Percentiles rank a stretch among this genome's conserved stretches.
These are phyloP conservation scores for Limanda limanda DNA, from an alignment of 2,113 vertebrate genomes.

Conservation along the genomic window DNA sequence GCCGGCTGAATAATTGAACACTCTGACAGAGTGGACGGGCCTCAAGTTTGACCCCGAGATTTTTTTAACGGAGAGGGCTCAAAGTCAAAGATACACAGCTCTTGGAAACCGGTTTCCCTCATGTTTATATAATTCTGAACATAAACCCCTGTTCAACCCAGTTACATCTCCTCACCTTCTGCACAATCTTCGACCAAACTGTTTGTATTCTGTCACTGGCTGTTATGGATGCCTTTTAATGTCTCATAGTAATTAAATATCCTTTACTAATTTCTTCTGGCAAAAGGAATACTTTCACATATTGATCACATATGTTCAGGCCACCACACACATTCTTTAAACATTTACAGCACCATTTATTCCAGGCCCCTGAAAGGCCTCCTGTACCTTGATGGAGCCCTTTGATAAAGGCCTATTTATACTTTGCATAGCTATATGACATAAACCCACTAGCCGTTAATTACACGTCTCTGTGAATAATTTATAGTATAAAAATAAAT, in stretches of 20 bases:
- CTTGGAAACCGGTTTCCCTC: conserved; percentile 61
- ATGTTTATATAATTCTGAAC: conserved; percentile 76
- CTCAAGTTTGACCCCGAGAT: conserved; percentile 78
- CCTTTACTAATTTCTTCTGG: background rate
- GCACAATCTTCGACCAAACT: conserved; percentile 13
- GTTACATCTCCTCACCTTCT: conserved; percentile 10
- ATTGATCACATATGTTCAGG: conserved; percentile 23
- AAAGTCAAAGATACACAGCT: conserved; percentile 61
- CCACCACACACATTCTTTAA: conserved; percentile 15
- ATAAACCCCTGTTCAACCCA: conserved; percentile 27
- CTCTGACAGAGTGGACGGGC: conserved; percentile 51
- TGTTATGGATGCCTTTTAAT: conserved; percentile 17
- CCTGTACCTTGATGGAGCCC: conserved; percentile 11
- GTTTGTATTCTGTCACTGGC: conserved; percentile 10
- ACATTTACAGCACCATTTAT: conserved; percentile 60
- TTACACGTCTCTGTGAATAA: conserved; percentile 77
- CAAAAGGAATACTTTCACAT: conserved; percentile 1
- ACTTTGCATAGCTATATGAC: conserved; percentile 64
- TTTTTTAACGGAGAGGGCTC: conserved; percentile 71
- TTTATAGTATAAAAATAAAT: conserved; percentile 71
- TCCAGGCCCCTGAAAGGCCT: conserved; percentile 28
- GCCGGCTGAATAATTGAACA: conserved; percentile 77
- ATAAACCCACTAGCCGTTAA: conserved; percentile 75
- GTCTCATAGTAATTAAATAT: background rate
- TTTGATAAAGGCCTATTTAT: conserved; percentile 80